These are phyloP conservation scores for Diarsia rubi DNA, from an alignment of 2,888 invertebrate genomes.

Conservation along the genomic window DNA sequence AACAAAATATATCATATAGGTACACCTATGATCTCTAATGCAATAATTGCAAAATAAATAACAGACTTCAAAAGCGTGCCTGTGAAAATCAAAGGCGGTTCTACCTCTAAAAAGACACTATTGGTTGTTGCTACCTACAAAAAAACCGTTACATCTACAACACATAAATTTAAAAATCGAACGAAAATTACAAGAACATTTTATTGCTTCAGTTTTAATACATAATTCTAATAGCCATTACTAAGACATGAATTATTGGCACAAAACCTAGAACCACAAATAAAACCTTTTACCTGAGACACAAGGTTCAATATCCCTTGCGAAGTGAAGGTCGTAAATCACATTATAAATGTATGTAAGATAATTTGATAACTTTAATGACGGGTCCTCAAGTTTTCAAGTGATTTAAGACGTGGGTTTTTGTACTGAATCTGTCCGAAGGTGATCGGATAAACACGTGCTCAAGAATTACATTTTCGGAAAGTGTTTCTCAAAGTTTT, in stretches of 20 bases:
- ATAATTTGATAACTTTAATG: conserved; percentile 72
- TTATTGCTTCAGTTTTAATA: conserved; percentile 59
- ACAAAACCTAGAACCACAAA: not conserved
- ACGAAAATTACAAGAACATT: conserved; percentile 64
- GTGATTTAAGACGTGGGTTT: conserved; percentile 67
- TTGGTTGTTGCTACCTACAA: conserved; percentile 24
- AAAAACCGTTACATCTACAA: conserved; percentile 39
- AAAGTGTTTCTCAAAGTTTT: conserved; percentile 59
- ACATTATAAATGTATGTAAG: conserved; percentile 59
- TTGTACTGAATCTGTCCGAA: conserved; percentile 58
- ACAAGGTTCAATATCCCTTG: conserved; percentile 38
- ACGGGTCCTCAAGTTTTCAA: conserved; percentile 63
- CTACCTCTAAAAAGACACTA: not conserved
- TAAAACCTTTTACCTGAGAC: not conserved
- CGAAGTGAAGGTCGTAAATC: conserved; percentile 57
- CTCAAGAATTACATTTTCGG: conserved; percentile 56
- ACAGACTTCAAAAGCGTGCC: too few species aligned
- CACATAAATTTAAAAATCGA: conserved; percentile 42
- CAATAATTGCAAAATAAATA: too few species aligned
- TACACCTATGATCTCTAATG: too few species aligned
- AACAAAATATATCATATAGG: too few species aligned
- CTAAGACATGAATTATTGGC: conserved; percentile 63
- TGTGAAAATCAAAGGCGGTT: not conserved
- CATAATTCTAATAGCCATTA: conserved; percentile 67
- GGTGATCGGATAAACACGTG: conserved; percentile 63